These are phyloP conservation scores for Tubiluchus corallicola DNA, from an alignment of 2,888 invertebrate species.

Conservation along the genomic window DNA sequence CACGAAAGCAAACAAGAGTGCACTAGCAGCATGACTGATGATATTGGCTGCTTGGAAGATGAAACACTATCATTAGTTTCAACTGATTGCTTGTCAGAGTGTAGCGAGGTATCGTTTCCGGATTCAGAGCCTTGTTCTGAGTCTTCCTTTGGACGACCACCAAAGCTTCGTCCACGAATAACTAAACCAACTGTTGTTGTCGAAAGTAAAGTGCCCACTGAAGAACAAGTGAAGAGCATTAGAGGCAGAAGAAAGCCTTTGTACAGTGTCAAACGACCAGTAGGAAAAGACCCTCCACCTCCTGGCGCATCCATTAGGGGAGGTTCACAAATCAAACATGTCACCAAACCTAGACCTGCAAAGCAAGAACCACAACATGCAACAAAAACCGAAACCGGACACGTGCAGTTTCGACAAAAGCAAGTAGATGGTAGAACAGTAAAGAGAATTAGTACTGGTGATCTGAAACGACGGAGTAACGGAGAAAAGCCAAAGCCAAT, in stretches of 20 bases:
- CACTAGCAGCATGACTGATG: constrained; percentile 19
- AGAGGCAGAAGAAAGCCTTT: constrained; percentile 38
- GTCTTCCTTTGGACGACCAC: background rate
- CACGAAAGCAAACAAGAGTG: constrained; percentile 16
- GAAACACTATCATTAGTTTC: constrained; percentile 49
- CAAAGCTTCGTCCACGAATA: constrained; percentile 30
- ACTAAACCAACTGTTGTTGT: constrained; percentile 30
- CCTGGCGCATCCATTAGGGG: background rate
- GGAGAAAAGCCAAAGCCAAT: constrained; percentile 19
- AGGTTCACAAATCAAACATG: constrained; percentile 7
- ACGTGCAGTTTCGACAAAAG: too few relatives aligned
- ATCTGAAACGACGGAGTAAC: background rate
- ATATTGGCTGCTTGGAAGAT: constrained; percentile 31
- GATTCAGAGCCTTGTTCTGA: constrained; percentile 16
- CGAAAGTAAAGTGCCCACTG: constrained; percentile 14
- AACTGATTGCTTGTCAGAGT: constrained; percentile 50
- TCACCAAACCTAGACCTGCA: background rate
- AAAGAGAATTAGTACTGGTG: background rate
- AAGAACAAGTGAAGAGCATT: constrained; percentile 36
- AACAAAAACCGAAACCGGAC: too few relatives aligned
- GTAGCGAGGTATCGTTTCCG: constrained; percentile 20
- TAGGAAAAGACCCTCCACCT: constrained; percentile 8
- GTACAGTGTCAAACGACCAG: background rate
- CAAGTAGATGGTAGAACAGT: background rate
- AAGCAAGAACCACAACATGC: too few relatives aligned